A percentile compares a stretch with the other conserved stretches of the same genome.
Evolutionary conservation across 2,888 invertebrate genomes (phyloP).

Genomic region (Hydraecia micacea): DNA sequence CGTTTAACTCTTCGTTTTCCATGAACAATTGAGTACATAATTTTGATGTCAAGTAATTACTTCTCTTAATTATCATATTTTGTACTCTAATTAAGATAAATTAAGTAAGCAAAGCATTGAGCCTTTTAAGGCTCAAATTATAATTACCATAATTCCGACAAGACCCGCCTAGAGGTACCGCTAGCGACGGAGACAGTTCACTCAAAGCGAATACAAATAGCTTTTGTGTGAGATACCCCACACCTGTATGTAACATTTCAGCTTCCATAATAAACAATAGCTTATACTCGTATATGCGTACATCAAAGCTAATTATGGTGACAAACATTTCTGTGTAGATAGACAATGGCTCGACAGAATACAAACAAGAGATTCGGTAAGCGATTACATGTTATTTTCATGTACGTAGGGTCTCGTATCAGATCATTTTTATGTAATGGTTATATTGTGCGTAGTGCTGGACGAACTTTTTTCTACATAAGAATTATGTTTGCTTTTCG

Average conservation of each 20-base stretch:
- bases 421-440: slow-evolving; percentile 20
- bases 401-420: slow-evolving; percentile 24
- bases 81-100: neutral
- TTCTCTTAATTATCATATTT: neutral
- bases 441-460: slow-evolving; percentile 14
- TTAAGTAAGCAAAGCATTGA: slow-evolving; percentile 3
- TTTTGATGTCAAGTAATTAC: neutral
- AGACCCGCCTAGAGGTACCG: neutral
- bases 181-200: neutral
- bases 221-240: slow-evolving; percentile 18
- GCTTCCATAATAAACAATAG: slow-evolving; percentile 47
- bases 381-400: slow-evolving; percentile 67
- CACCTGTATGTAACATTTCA: slow-evolving; percentile 41
- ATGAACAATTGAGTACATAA: neutral
- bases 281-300: slow-evolving; percentile 11
- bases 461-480: slow-evolving; percentile 11
- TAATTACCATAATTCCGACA: neutral
- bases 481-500: neutral
- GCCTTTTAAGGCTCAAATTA: neutral
- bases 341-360: slow-evolving; percentile 60
- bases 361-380: slow-evolving; percentile 71
- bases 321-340: slow-evolving; percentile 52
- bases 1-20: neutral
- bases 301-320: slow-evolving; percentile 50
- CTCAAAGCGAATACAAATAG: slow-evolving; percentile 6